Evolutionary conservation across 2,113 vertebrate genomes (phyloP).

Genomic region (Anser cygnoides): DNA sequence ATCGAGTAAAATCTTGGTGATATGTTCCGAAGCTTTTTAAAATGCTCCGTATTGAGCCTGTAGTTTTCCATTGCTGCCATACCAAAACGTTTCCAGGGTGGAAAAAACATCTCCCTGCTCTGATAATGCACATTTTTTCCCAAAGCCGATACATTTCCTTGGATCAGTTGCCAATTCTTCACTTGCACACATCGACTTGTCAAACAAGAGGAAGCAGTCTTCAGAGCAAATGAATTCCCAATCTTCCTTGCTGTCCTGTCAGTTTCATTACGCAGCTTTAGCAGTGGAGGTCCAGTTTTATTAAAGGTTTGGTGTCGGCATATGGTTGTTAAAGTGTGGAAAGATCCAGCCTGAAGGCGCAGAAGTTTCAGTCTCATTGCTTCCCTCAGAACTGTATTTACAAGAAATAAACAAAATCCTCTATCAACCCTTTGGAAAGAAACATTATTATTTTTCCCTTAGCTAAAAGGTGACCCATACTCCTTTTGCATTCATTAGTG

Average conservation of each 20-base stretch:
- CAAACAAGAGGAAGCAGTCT: neutral
- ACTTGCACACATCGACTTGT: neutral
- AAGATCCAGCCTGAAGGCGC: conserved; percentile 23
- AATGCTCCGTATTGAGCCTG: neutral
- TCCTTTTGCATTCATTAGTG: neutral
- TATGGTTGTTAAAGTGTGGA: neutral
- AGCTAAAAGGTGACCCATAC: neutral
- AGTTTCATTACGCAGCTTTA: neutral
- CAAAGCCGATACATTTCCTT: neutral
- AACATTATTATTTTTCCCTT: neutral
- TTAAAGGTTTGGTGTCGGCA: neutral
- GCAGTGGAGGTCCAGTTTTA: neutral
- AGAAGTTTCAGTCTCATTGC: conserved; percentile 72
- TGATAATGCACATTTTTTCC: neutral
- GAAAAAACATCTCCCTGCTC: neutral
- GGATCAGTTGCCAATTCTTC: neutral
- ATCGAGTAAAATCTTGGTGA: conserved; percentile 72
- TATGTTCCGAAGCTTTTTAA: conserved; percentile 25
- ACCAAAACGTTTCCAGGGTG: neutral
- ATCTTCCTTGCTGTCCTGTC: neutral
- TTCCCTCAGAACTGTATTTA: conserved; percentile 40
- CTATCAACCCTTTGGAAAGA: neutral
- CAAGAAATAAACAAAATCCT: conserved; percentile 29
- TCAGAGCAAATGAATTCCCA: conserved; percentile 5
- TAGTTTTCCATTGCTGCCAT: neutral